A percentile compares a stretch with the other conserved stretches of the same genome.
Conservation (phyloP, 2,888 invertebrate species). For the Coleophora flavipennella region DNA sequence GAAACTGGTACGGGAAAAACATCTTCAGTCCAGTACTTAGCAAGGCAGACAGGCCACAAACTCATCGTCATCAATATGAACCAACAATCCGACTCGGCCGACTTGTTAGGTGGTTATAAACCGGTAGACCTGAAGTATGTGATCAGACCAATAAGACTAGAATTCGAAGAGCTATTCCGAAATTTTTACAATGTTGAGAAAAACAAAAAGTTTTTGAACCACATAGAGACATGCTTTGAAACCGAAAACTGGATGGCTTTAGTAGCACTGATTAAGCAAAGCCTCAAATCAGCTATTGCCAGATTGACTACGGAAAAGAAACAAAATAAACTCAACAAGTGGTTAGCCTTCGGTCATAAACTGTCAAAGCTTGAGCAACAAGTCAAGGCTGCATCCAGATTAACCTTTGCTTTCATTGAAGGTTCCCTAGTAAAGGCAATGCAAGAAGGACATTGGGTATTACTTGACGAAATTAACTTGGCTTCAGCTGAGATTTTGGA, state of each 20-base stretch:
- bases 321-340: constrained; percentile 56
- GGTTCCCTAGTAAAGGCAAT: constrained; percentile 94
- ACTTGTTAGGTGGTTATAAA: constrained; percentile 96
- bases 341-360: constrained; percentile 78
- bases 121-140: constrained; percentile 93
- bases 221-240: constrained; percentile 84
- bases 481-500: constrained; percentile 97
- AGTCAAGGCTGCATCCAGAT: constrained; percentile 77
- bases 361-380: constrained; percentile 81
- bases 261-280: constrained; percentile 83
- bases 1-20: constrained; percentile 99
- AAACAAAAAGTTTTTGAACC: constrained; percentile 86
- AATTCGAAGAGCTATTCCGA: constrained; percentile 87
- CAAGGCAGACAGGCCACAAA: constrained; percentile 86
- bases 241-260: constrained; percentile 81
- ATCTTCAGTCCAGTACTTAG: constrained; percentile 92
- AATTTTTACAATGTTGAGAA: constrained; percentile 83
- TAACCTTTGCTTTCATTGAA: constrained; percentile 93
- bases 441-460: constrained; percentile 94
- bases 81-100: constrained; percentile 97
- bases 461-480: constrained; percentile 98
- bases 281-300: constrained; percentile 76
- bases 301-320: constrained; percentile 52
- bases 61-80: constrained; percentile 98
- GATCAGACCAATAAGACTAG: constrained; percentile 83